Conservation (phyloP, 2,113 vertebrate species). For the Prionailurus bengalensis region DNA sequence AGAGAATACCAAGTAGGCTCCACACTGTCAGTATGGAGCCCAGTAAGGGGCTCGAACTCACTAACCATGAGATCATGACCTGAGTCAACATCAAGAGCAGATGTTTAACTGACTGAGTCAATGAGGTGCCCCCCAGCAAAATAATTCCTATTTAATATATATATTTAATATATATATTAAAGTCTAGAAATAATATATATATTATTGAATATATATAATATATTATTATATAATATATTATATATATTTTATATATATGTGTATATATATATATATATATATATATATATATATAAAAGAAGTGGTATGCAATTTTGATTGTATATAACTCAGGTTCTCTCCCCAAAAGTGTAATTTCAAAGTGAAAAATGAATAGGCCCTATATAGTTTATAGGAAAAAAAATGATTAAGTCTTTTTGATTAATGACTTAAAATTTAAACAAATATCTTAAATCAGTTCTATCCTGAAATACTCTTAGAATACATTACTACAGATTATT, state of each 20-base stretch:
- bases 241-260: too few relatives aligned
- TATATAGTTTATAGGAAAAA: not conserved
- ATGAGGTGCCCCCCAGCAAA: not conserved
- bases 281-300: not conserved
- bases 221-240: too few relatives aligned
- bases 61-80: too few relatives aligned
- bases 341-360: not conserved
- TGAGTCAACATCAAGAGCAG: too few relatives aligned
- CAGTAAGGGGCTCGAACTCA: too few relatives aligned
- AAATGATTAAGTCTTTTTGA: slow-evolving; percentile 14
- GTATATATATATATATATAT: not conserved
- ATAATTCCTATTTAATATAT: not conserved
- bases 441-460: not conserved
- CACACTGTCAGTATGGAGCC: too few relatives aligned
- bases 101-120: too few relatives aligned
- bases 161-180: not conserved
- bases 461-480: not conserved
- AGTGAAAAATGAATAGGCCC: not conserved
- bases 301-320: not conserved
- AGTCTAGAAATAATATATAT: not conserved
- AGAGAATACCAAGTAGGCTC: too few relatives aligned
- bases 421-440: slow-evolving; percentile 27
- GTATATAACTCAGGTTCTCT: not conserved
- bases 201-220: too few relatives aligned
- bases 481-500: not conserved